Conservation (phyloP, 2,888 invertebrate species). For the Apamea crenata region DNA sequence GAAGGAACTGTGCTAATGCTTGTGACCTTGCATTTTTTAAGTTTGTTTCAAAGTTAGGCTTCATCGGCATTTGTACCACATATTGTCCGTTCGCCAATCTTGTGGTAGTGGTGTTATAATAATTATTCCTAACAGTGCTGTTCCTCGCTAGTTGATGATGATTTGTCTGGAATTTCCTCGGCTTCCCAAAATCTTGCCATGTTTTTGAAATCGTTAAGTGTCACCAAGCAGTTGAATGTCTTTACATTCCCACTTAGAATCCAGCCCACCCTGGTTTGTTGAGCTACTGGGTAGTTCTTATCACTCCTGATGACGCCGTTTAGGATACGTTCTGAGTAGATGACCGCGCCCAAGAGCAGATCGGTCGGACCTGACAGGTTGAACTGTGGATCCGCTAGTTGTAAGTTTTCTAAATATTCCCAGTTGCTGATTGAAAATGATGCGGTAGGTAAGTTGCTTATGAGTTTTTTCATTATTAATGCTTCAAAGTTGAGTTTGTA, state of each 20-base stretch:
- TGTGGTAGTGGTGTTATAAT: slow-evolving; percentile 5
- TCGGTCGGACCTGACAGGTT: slow-evolving; percentile 16
- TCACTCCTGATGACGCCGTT: slow-evolving; percentile 18
- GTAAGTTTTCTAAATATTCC: slow-evolving; percentile 26
- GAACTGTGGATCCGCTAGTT: slow-evolving; percentile 36
- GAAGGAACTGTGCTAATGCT: slow-evolving; percentile 23
- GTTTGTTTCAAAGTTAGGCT: slow-evolving; percentile 11
- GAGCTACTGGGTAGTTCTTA: slow-evolving; percentile 16
- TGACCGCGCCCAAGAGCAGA: slow-evolving; percentile 9
- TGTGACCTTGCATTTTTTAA: slow-evolving; percentile 5
- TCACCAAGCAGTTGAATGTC: neutral
- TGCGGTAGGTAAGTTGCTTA: slow-evolving; percentile 21
- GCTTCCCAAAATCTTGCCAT: slow-evolving; percentile 8
- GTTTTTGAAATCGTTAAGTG: slow-evolving; percentile 3
- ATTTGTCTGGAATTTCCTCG: slow-evolving; percentile 3
- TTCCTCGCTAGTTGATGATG: neutral
- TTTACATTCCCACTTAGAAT: slow-evolving; percentile 4
- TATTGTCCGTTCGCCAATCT: slow-evolving; percentile 14
- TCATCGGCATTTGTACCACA: slow-evolving; percentile 17
- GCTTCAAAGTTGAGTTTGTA: too few relatives aligned
- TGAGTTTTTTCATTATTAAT: slow-evolving; percentile 16
- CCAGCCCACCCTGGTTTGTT: slow-evolving; percentile 18
- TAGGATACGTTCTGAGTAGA: slow-evolving; percentile 10
- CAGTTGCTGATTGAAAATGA: slow-evolving; percentile 6
- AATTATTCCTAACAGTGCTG: too few relatives aligned